phyloP scores from a whole-genome alignment of 1,140 invertebrate genomes.

The Drosophila repleta region DNA sequence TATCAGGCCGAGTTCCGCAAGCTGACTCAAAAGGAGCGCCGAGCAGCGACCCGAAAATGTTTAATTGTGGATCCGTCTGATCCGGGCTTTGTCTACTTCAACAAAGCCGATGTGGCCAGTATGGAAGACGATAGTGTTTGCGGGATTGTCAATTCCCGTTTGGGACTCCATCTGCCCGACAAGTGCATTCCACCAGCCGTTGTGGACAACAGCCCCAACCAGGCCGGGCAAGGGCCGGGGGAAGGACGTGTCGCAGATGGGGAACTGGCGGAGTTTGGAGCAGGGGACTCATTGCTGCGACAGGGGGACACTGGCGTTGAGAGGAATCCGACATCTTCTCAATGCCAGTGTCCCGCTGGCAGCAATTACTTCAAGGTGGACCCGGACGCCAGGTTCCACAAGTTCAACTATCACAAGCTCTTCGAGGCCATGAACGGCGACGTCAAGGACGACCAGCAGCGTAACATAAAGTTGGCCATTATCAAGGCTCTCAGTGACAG shows the following conservation, averaged over 20 bases:
- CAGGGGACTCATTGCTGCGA: too few relatives aligned
- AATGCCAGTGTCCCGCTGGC: not conserved
- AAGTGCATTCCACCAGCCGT: not conserved
- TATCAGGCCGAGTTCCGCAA: conserved; percentile 42
- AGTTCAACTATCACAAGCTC: conserved; percentile 52
- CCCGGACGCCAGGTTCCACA: not conserved
- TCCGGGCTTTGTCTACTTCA: conserved; percentile 11
- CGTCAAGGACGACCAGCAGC: conserved; percentile 16
- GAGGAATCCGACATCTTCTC: conserved; percentile 5
- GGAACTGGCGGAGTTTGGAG: too few relatives aligned
- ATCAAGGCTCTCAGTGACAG: conserved; percentile 54
- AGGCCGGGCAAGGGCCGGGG: too few relatives aligned
- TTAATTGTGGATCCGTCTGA: conserved; percentile 13
- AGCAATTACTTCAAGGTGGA: conserved; percentile 31
- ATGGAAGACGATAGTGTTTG: not conserved
- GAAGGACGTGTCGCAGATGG: too few relatives aligned
- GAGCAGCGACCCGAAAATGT: conserved; percentile 33
- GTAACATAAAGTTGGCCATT: conserved; percentile 43
- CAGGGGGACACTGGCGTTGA: not conserved
- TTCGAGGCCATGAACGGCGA: conserved; percentile 20
- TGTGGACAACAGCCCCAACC: conserved; percentile 1
- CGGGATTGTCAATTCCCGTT: not conserved
- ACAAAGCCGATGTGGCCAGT: not conserved
- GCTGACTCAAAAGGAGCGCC: conserved; percentile 41
- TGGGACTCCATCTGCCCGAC: not conserved